Evolutionary conservation across 2,888 invertebrate species (phyloP).

Genomic region (Xanthia icteritia): DNA sequence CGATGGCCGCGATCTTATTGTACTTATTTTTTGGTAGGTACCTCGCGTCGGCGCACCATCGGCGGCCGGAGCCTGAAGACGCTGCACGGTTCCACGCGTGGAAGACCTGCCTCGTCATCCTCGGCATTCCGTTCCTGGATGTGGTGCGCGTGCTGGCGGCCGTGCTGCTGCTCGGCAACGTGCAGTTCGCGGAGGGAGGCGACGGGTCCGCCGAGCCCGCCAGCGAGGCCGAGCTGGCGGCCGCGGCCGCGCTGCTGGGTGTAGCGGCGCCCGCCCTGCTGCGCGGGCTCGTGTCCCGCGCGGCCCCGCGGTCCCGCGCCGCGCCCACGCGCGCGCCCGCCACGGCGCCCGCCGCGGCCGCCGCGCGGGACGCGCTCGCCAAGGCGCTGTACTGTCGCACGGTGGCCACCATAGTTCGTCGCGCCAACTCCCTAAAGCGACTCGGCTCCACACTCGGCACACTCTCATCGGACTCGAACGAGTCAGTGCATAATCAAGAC

Average conservation of each 20-base stretch:
- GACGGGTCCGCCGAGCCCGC: constrained; percentile 94
- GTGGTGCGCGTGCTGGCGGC: constrained; percentile 97
- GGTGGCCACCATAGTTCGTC: constrained; percentile 97
- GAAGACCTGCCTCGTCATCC: constrained; percentile 97
- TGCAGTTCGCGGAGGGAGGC: constrained; percentile 95
- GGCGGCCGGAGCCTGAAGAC: constrained; percentile 88
- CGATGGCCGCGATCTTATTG: neutral
- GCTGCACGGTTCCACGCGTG: constrained; percentile 94
- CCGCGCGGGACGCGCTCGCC: constrained; percentile 96
- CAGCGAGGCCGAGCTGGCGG: constrained; percentile 95
- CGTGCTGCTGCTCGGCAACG: constrained; percentile 97
- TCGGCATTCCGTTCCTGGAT: constrained; percentile 98
- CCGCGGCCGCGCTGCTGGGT: constrained; percentile 94
- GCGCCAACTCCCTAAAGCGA: constrained; percentile 97
- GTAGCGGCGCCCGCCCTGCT: constrained; percentile 94
- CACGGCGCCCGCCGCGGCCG: constrained; percentile 95
- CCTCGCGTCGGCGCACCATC: constrained; percentile 92
- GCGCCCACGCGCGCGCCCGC: constrained; percentile 94
- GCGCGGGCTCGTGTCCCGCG: constrained; percentile 95
- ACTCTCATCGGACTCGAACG: constrained; percentile 97
- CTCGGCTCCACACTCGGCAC: constrained; percentile 96
- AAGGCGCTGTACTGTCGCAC: constrained; percentile 98
- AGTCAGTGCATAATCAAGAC: constrained; percentile 97
- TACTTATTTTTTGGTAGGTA: constrained; percentile 85
- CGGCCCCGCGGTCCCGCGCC: constrained; percentile 91